Base-by-base conservation (phyloP, 2,888 invertebrate species). In the Halictus quadricinctus region DNA sequence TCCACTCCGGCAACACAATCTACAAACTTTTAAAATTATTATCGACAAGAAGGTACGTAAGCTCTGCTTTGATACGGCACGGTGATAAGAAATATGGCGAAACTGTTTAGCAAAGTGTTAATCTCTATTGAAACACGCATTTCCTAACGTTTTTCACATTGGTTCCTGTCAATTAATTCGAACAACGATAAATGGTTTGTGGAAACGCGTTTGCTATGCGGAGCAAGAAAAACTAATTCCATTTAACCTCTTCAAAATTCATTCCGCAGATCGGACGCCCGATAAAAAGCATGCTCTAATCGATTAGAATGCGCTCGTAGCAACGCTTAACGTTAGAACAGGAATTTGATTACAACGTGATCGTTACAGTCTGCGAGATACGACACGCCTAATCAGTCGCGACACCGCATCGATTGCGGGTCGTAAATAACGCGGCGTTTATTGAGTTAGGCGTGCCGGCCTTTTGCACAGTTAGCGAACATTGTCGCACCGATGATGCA, bases 361-460 rank as follows among this genome's bases (percentile, higher is more conserved):
- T 77, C 36, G 60, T 60, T 58, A 60, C 46, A 21, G 15, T 76
- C 18, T 1, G 8, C 12, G 81, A 64, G 64, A 75, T 60, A 70
- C 50, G 84, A 46, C 60, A 74, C 36, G 46, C 54, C 70, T 84
- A 79, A 84, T 84, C 84, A 72, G n/a, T 41, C 50, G 58, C 58
- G 41, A 64, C 58, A n/a, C 6, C 72, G 54, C 48, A 46, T 83
- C 73, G 60, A 64, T 79, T 48, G 54, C 64, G 15, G 15, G 41
- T 43, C 73, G 69, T 43, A 70, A 70, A 83, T 78, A 78, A 64
- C 60, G 15, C 1, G 18, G 46, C 25, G 54, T 46, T 60, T 41
- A 48, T 74, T 83, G 29, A 60, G 60, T 54, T 54, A n/a, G 76
- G 21, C 50, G 18, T 58, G 58, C 15, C 43, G 29, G 43, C 10